phyloP scores from a whole-genome alignment of 2,113 vertebrate genomes.

The Triplophysa siluroides region DNA sequence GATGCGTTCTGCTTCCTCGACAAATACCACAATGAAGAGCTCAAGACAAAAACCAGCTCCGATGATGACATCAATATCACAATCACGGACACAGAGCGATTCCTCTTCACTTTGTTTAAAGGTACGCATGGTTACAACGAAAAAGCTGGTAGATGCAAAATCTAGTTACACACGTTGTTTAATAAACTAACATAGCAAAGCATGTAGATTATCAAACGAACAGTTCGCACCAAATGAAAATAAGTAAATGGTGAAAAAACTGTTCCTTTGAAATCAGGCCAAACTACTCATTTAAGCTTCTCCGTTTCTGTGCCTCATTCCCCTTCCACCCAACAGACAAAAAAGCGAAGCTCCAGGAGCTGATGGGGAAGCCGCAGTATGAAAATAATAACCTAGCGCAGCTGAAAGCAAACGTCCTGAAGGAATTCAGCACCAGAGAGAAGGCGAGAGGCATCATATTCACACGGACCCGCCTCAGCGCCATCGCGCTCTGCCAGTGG shows the following conservation, averaged over 20 bases:
- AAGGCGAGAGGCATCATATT: slow-evolving; percentile 90
- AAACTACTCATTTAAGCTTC: no score
- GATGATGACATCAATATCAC: slow-evolving; percentile 69
- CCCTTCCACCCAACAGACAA: slow-evolving; percentile 72
- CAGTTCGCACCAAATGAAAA: no score
- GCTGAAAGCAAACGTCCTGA: slow-evolving; percentile 79
- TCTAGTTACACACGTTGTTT: neutral
- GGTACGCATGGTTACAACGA: slow-evolving; percentile 74
- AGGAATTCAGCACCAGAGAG: slow-evolving; percentile 80
- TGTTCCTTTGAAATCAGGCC: no score
- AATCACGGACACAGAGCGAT: slow-evolving; percentile 82
- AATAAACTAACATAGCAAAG: neutral
- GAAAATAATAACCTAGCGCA: slow-evolving; percentile 86
- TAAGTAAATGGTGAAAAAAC: neutral
- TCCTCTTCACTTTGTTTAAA: slow-evolving; percentile 83
- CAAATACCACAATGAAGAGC: slow-evolving; percentile 82
- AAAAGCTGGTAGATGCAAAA: neutral
- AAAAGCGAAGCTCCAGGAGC: slow-evolving; percentile 71
- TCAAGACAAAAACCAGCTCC: slow-evolving; percentile 75
- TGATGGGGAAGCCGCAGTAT: slow-evolving; percentile 76
- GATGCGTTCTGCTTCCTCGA: slow-evolving; percentile 85
- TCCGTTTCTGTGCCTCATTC: neutral
- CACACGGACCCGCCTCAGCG: slow-evolving; percentile 89
- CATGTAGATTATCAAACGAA: neutral
- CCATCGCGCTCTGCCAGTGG: slow-evolving; percentile 87